phyloP scores from a whole-genome alignment of 2,797 vertebrate genomes.

The Florisuga fusca region DNA sequence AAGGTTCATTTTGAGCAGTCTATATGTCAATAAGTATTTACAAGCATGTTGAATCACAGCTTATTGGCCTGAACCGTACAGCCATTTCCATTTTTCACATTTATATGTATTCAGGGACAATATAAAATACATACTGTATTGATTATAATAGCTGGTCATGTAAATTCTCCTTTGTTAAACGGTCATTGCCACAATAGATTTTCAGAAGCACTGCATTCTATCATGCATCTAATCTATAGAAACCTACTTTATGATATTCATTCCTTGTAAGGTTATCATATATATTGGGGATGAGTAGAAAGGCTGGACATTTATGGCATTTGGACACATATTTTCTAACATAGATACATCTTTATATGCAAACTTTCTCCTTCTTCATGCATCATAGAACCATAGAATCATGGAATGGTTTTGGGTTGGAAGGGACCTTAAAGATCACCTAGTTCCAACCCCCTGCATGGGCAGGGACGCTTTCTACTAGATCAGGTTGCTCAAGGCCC shows the following conservation, averaged over 20 bases:
- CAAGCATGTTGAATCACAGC: constrained; percentile 5
- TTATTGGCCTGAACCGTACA: constrained; percentile 2
- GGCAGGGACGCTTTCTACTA: no score
- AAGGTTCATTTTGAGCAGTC: neutral
- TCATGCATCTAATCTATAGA: constrained; percentile 11
- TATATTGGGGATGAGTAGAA: neutral
- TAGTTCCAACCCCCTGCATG: no score
- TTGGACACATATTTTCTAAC: neutral
- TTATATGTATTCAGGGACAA: constrained; percentile 44
- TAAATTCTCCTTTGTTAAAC: constrained; percentile 56
- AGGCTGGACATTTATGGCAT: neutral
- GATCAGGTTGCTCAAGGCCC: no score
- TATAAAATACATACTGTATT: constrained; percentile 30
- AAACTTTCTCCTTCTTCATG: neutral
- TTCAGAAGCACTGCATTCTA: constrained; percentile 15
- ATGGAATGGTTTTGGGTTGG: no score
- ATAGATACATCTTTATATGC: neutral
- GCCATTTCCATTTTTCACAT: constrained; percentile 45
- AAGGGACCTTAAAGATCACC: no score
- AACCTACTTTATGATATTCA: constrained; percentile 11
- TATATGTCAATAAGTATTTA: constrained; percentile 39
- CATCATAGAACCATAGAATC: neutral
- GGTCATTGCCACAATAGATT: constrained; percentile 23
- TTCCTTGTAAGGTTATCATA: constrained; percentile 2
- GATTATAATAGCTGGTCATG: constrained; percentile 26